Percentiles rank a stretch among this genome's conserved stretches.
Evolutionary conservation across 2,113 vertebrate genomes (phyloP).

Genomic region (Pollachius pollachius): DNA sequence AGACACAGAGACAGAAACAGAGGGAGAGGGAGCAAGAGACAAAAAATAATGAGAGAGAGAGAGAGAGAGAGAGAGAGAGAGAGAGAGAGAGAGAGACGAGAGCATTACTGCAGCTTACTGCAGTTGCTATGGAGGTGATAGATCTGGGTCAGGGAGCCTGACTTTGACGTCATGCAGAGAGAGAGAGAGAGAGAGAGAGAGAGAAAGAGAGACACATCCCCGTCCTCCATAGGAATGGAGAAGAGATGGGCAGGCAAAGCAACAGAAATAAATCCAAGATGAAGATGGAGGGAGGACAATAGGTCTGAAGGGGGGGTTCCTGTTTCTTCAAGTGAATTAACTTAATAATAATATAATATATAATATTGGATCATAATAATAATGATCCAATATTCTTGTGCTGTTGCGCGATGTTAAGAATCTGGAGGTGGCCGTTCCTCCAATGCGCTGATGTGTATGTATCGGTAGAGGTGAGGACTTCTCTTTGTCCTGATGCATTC

Average conservation of each 20-base stretch:
- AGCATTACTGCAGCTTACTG: conserved; percentile 18
- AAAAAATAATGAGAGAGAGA: background rate
- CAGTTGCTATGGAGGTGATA: conserved; percentile 9
- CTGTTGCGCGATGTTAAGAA: no score
- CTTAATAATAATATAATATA: no score
- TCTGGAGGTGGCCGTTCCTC: no score
- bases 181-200: conserved; percentile 5
- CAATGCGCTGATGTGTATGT: no score
- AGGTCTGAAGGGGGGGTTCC: background rate
- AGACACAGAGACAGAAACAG: background rate
- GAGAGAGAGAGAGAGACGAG: conserved; percentile 2
- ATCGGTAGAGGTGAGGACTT: no score
- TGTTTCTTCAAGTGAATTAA: no score
- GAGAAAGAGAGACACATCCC: background rate
- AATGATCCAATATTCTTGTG: no score
- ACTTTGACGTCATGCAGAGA: conserved; percentile 33
- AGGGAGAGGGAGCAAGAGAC: background rate
- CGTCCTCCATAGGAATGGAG: no score
- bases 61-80: conserved; percentile 3
- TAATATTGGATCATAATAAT: no score
- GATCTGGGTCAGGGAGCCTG: conserved; percentile 36
- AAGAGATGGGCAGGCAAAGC: no score
- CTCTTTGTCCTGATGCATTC: background rate
- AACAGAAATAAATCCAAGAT: background rate
- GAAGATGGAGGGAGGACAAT: background rate